Evolutionary conservation across 1,140 invertebrate genomes (phyloP).

Genomic region (Formica exsecta): DNA sequence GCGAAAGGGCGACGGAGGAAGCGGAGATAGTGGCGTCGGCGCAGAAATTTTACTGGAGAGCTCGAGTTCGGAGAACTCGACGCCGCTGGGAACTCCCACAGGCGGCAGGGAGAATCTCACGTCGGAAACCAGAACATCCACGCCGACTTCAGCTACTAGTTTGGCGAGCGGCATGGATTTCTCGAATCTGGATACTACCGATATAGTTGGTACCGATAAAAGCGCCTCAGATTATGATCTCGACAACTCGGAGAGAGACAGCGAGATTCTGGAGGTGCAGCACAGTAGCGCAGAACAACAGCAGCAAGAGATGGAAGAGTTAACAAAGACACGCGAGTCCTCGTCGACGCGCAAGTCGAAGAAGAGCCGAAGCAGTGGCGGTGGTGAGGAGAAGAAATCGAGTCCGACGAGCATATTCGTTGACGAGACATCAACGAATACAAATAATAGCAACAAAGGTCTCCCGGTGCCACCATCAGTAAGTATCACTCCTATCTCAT

Average conservation of each 20-base stretch:
- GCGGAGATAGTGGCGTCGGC: conserved; percentile 68
- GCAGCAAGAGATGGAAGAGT: conserved; percentile 88
- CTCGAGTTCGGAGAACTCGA: conserved; percentile 89
- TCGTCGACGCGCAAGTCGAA: conserved; percentile 78
- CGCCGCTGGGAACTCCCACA: conserved; percentile 87
- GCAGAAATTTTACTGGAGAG: conserved; percentile 88
- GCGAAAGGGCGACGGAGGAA: conserved; percentile 84
- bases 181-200: conserved; percentile 88
- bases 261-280: conserved; percentile 86
- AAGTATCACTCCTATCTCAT: conserved; percentile 92
- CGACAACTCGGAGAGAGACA: conserved; percentile 83
- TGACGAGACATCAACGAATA: conserved; percentile 83
- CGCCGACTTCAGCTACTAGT: conserved; percentile 88
- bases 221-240: conserved; percentile 87
- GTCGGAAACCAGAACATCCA: conserved; percentile 86
- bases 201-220: conserved; percentile 87
- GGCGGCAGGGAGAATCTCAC: conserved; percentile 85
- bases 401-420: conserved; percentile 83
- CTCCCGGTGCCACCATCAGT: conserved; percentile 89
- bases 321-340: conserved; percentile 85
- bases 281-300: conserved; percentile 77
- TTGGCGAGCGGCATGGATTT: conserved; percentile 88
- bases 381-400: conserved; percentile 81
- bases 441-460: conserved; percentile 6
- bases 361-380: conserved; percentile 73